Base-by-base conservation (phyloP, 1,140 invertebrate species). In the Drosophila trapezifrons region DNA sequence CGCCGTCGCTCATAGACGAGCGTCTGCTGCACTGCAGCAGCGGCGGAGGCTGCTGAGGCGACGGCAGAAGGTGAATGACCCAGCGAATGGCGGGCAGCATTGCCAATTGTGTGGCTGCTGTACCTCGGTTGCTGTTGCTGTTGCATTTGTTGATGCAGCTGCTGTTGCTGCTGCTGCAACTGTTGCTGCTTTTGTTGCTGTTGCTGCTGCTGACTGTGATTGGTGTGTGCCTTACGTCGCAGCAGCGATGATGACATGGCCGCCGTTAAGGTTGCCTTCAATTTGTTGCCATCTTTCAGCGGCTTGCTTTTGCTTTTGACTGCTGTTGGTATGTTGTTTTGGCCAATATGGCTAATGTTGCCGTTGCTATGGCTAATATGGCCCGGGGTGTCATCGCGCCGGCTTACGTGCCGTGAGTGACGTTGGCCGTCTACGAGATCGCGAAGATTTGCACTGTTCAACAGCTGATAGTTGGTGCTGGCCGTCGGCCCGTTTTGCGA, bases 381-480 rank as follows among this genome's bases (percentile, higher is more conserved):
- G 60, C 51, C 51, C 29, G 51, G 18, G 4, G 49, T 80, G 65
- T 87, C 84, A 69, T 91, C 90, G 67, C 90, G 83, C 51, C 90
- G 74, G 76, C 90, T 91, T 78, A 91, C 90, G 90, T 91, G 86
- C 65, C 87, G 75, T 46, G 90, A 87, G 51, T 90, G 71, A 17
- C 78, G 77, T 87, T 87, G 72, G 43, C 90, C 90, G 46, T 91
- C 90, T 5, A 75, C 47, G 47, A 89, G 52, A 80, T 89, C 84
- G 40, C 81, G 57, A 37, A 89, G 45, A 70, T 89, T 89, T 46
- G 84, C 65, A 70, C 70, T 89, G 35, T 89, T 89, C 47, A 89
- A 55, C 62, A 89, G 77, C 63, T 89, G 84, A 80, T 89, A 89
- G 74, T 89, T 89, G 17, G 74, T 70, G 42, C 69, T 60, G 73